These are phyloP conservation scores for Cenopis cana DNA, from an alignment of 2,888 invertebrate genomes.

Conservation along the genomic window DNA sequence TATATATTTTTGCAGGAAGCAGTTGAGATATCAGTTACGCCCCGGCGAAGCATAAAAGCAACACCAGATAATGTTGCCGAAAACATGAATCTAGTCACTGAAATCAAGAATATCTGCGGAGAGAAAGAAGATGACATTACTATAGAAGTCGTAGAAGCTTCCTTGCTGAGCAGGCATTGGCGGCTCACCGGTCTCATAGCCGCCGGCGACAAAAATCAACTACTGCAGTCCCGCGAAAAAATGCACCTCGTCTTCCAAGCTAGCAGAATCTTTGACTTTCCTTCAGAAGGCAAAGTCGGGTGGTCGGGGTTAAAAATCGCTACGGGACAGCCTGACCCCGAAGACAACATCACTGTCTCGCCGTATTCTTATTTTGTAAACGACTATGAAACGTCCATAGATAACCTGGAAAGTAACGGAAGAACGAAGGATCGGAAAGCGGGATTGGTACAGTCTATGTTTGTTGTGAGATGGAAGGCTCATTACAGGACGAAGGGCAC, in stretches of 20 bases:
- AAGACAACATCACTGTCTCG: constrained; percentile 56
- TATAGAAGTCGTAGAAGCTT: constrained; percentile 85
- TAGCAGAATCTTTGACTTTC: constrained; percentile 57
- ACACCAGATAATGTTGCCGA: constrained; percentile 70
- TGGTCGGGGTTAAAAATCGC: constrained; percentile 68
- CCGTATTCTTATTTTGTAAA: constrained; percentile 59
- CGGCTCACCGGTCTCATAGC: constrained; percentile 73
- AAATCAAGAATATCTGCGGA: constrained; percentile 88
- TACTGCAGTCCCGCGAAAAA: constrained; percentile 69
- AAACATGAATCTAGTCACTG: constrained; percentile 88
- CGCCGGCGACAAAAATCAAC: constrained; percentile 60
- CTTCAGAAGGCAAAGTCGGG: constrained; percentile 63
- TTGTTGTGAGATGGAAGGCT: constrained; percentile 83
- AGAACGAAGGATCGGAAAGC: constrained; percentile 47
- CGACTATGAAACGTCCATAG: constrained; percentile 50
- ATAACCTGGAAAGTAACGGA: constrained; percentile 47
- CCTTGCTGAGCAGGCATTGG: constrained; percentile 87
- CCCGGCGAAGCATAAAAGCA: constrained; percentile 79
- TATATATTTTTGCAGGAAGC: constrained; percentile 73
- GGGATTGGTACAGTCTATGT: constrained; percentile 77
- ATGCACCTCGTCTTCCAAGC: constrained; percentile 74
- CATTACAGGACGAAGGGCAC: constrained; percentile 83
- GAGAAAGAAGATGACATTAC: constrained; percentile 85
- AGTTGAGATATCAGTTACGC: constrained; percentile 82
- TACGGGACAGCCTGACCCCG: constrained; percentile 58